Conservation (phyloP, 1,140 invertebrate genomes). For the Saccostrea cuccullata region DNA sequence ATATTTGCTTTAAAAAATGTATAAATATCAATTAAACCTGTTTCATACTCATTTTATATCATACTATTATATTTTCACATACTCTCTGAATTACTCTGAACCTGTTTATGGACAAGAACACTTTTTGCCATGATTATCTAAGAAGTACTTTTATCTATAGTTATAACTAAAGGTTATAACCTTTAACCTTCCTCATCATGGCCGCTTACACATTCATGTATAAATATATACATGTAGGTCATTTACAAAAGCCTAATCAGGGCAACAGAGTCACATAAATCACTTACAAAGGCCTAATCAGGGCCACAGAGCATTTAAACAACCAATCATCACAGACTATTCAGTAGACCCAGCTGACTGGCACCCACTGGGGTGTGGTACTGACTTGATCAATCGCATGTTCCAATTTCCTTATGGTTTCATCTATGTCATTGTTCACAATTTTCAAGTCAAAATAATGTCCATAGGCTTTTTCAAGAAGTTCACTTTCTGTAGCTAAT, state of each 20-base stretch:
- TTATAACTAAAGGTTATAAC: too few relatives aligned
- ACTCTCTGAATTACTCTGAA: not conserved
- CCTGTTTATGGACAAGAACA: slow-evolving; percentile 16
- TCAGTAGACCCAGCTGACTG: slow-evolving; percentile 80
- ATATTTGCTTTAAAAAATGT: not conserved
- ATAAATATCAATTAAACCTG: not conserved
- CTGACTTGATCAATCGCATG: slow-evolving; percentile 93
- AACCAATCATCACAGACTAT: not conserved
- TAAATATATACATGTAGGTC: too few relatives aligned
- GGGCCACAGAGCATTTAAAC: not conserved
- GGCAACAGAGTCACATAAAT: not conserved
- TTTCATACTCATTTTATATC: too few relatives aligned
- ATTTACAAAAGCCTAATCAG: not conserved
- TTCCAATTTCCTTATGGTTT: slow-evolving; percentile 95
- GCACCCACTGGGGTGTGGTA: slow-evolving; percentile 95
- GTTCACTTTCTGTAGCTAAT: slow-evolving; percentile 96
- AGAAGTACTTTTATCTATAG: not conserved
- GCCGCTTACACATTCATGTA: not conserved
- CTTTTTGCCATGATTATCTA: not conserved
- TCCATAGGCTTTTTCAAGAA: slow-evolving; percentile 96
- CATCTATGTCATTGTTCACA: slow-evolving; percentile 99
- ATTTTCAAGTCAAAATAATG: slow-evolving; percentile 99
- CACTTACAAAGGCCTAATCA: not conserved
- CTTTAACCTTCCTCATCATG: not conserved
- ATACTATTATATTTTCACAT: not conserved